Evolutionary conservation across 2,113 vertebrate genomes (phyloP).

Genomic region (Motacilla alba): DNA sequence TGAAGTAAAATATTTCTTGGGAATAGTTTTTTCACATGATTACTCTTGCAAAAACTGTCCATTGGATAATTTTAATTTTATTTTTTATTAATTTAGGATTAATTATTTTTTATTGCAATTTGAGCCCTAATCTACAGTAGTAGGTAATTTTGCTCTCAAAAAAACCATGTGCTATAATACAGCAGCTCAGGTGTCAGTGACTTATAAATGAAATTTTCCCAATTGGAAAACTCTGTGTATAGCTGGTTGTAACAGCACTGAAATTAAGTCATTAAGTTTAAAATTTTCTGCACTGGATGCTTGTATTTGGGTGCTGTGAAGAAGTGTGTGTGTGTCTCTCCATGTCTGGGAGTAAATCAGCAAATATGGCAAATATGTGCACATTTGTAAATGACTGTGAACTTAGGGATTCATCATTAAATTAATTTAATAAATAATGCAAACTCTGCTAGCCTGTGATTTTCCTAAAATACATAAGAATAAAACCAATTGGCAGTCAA

Average conservation of each 20-base stretch:
- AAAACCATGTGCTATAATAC: neutral
- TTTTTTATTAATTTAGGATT: constrained; percentile 11
- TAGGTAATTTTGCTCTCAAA: neutral
- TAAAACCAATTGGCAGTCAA: constrained; percentile 1
- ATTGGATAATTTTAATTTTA: neutral
- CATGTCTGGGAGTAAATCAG: neutral
- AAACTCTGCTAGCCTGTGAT: constrained; percentile 19
- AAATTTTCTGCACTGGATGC: neutral
- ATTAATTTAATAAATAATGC: constrained; percentile 21
- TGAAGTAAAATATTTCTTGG: neutral
- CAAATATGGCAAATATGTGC: accelerated
- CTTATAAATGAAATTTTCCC: constrained; percentile 10
- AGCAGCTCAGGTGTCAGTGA: neutral
- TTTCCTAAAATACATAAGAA: constrained; percentile 21
- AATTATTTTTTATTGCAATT: constrained; percentile 14
- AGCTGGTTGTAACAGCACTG: neutral
- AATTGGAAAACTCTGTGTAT: neutral
- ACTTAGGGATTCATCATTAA: neutral
- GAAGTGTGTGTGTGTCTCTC: neutral
- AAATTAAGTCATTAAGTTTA: neutral
- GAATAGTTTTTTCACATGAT: neutral
- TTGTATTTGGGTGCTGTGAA: neutral
- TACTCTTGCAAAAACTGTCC: neutral
- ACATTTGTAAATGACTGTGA: neutral
- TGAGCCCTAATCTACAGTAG: neutral